Evolutionary conservation across 1,140 invertebrate genomes (phyloP).

Genomic region (Danaus plexippus): DNA sequence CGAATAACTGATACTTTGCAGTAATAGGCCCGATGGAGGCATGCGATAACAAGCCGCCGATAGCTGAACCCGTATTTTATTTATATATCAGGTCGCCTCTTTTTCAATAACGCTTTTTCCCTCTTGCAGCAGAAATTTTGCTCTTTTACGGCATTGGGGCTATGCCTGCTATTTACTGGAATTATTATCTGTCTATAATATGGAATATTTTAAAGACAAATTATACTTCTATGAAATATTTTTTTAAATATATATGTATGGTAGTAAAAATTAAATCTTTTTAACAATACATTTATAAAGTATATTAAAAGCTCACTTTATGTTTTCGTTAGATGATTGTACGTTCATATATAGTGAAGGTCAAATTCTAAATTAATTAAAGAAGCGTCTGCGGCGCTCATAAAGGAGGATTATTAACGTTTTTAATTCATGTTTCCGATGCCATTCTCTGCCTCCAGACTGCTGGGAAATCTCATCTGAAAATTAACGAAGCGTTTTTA

Average conservation of each 20-base stretch:
- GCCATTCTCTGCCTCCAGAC: constrained; percentile 41
- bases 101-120: constrained; percentile 71
- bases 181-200: constrained; percentile 61
- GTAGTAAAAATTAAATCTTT: no score
- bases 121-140: constrained; percentile 64
- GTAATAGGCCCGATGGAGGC: constrained; percentile 63
- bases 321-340: no score
- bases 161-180: constrained; percentile 64
- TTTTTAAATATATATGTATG: no score
- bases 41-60: constrained; percentile 71
- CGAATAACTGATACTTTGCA: constrained; percentile 66
- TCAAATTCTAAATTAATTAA: no score
- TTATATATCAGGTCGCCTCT: constrained; percentile 68
- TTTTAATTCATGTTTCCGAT: constrained; percentile 70
- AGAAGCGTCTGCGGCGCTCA: constrained; percentile 36
- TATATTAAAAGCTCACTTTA: no score
- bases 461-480: constrained; percentile 67
- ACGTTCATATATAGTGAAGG: no score
- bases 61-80: constrained; percentile 72
- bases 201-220: neutral
- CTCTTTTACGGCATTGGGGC: constrained; percentile 59
- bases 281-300: no score
- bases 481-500: constrained; percentile 68
- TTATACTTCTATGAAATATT: no score
- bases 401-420: constrained; percentile 68